These are phyloP conservation scores for Latheticus oryzae DNA, from an alignment of 2,888 invertebrate species.

Conservation along the genomic window DNA sequence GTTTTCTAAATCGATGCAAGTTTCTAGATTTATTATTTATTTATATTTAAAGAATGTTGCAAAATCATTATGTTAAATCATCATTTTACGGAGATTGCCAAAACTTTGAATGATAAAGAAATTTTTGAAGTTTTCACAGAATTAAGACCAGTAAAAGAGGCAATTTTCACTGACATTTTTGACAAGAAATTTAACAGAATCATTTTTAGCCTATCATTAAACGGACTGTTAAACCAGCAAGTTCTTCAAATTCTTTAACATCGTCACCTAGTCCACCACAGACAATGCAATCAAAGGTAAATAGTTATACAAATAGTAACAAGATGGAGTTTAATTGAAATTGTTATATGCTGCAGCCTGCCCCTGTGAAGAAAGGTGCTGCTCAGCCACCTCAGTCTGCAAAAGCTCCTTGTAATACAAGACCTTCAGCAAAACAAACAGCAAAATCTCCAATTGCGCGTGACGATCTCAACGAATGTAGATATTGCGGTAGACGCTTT, in stretches of 20 bases:
- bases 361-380: slow-evolving; percentile 9
- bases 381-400: slow-evolving; percentile 27
- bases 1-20: too few relatives aligned
- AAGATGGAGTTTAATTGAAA: too few relatives aligned
- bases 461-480: slow-evolving; percentile 71
- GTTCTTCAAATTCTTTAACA: slow-evolving; percentile 8
- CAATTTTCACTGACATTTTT: slow-evolving; percentile 16
- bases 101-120: slow-evolving; percentile 45
- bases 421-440: slow-evolving; percentile 56
- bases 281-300: slow-evolving; percentile 17
- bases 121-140: slow-evolving; percentile 40
- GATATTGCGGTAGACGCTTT: slow-evolving; percentile 83
- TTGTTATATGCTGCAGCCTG: too few relatives aligned
- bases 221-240: slow-evolving; percentile 37
- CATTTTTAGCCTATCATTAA: slow-evolving; percentile 43
- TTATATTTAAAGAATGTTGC: slow-evolving; percentile 23
- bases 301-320: background rate
- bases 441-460: slow-evolving; percentile 58
- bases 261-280: slow-evolving; percentile 32
- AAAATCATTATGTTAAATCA: slow-evolving; percentile 46
- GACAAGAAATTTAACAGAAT: slow-evolving; percentile 3
- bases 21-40: too few relatives aligned
- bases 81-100: slow-evolving; percentile 48
- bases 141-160: slow-evolving; percentile 32
- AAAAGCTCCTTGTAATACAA: slow-evolving; percentile 51